Evolutionary conservation across 2,888 invertebrate genomes (phyloP).

Genomic region (Drosophila parthenogenetica): DNA sequence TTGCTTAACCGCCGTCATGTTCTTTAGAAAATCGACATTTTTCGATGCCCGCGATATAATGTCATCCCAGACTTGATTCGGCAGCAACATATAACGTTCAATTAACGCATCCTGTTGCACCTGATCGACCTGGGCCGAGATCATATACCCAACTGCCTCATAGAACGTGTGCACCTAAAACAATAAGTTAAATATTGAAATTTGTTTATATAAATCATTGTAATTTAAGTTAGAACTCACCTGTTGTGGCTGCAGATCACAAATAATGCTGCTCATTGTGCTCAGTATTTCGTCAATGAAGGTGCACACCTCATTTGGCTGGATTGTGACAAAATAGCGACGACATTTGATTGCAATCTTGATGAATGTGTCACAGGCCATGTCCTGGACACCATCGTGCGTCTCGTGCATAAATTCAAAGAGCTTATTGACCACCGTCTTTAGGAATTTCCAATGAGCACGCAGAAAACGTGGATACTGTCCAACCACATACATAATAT

Average conservation of each 20-base stretch:
- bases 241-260: conserved; percentile 99
- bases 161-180: conserved; percentile 95
- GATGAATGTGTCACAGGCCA: conserved; percentile 99
- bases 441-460: conserved; percentile 99
- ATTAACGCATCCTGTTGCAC: conserved; percentile 96
- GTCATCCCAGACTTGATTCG: conserved; percentile 99
- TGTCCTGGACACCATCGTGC: conserved; percentile 99
- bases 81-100: conserved; percentile 98
- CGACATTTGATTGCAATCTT: conserved; percentile 99
- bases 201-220: not conserved
- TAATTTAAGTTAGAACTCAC: conserved; percentile 85
- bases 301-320: conserved; percentile 97
- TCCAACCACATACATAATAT: conserved; percentile 99
- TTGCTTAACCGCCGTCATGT: conserved; percentile 98
- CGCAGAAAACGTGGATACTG: conserved; percentile 99
- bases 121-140: conserved; percentile 96
- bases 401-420: conserved; percentile 99
- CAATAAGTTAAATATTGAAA: not conserved
- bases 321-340: conserved; percentile 98
- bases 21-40: conserved; percentile 98
- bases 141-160: conserved; percentile 99
- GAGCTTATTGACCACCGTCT: conserved; percentile 99
- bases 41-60: conserved; percentile 98
- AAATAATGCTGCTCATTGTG: conserved; percentile 98
- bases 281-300: conserved; percentile 99